Evolutionary conservation across 2,797 vertebrate species (phyloP), one percentile per base, ranked within the genome.

Genomic region (Neosilurus hyrtlii): DNA sequence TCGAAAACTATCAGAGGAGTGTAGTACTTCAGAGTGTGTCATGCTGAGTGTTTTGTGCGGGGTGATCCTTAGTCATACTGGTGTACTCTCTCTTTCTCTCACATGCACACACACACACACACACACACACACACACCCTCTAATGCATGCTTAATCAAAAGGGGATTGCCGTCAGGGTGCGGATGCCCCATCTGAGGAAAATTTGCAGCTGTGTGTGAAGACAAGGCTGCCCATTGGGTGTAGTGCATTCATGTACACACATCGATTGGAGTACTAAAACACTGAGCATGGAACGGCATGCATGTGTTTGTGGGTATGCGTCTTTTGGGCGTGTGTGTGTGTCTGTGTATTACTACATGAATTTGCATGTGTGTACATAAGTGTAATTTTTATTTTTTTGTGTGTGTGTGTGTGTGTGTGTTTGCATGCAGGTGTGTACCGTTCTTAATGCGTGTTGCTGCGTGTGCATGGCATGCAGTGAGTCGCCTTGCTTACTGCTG

Each of bases 401-500:
- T 59, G 52, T 72, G 11, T 74, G 7, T 76, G 20, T 35, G 9
- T 51, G 49, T 24, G 18, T 18, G 63, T 37, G 68, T 14, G 20
- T 56, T 35, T 6, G 51, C 11, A 9, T 15, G 81, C 52, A 49
- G 3, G 9, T 76, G 65, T 62, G 43, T 52, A 16, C 43, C 10
- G 9, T 30, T n/a, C 65, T 56, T 18, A 84, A 24, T 26, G 43
- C 15, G 35, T 78, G 8, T 83, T 63, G 86, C 83, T 87, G 87
- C 82, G 65, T 85, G 78, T 89, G 86, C 91, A 88, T 89, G 89
- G 90, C 91, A 90, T 92, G 91, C 89, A 91, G 63, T 80, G 83
- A 88, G 91, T 94, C 92, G 94, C 92, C 92, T 93, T 93, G 92
- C 91, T 93, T 91, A 90, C 90, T 92, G 92, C 91, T 93, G 91